phyloP scores from a whole-genome alignment of 2,888 invertebrate species.

The Amblyjoppa fuscipennis region DNA sequence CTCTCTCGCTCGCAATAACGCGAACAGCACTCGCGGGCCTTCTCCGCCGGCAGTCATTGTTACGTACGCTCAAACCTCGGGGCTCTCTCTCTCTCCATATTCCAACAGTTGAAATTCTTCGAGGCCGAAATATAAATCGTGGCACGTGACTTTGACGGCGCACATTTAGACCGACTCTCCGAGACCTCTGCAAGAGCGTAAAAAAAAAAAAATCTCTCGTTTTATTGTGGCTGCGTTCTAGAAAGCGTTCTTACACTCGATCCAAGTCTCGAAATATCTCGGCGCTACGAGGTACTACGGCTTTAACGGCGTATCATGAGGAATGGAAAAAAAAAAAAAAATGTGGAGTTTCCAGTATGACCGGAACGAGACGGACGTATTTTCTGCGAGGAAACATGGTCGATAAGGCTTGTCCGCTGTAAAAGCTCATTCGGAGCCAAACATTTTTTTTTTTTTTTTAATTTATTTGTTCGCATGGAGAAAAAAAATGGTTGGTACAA shows the following conservation, averaged over 20 bases:
- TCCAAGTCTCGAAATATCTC: conserved; percentile 15
- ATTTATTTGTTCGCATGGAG: too few relatives aligned
- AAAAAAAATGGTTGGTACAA: too few relatives aligned
- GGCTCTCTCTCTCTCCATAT: not conserved
- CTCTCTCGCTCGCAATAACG: conserved; percentile 45
- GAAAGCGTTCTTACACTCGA: conserved; percentile 5
- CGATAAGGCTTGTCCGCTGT: not conserved
- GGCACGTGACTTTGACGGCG: conserved; percentile 58
- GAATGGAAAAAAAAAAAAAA: not conserved
- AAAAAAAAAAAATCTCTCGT: conserved; percentile 9
- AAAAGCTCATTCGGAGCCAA: not conserved
- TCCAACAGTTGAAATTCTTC: conserved; percentile 52
- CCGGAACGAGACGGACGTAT: not conserved
- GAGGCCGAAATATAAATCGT: conserved; percentile 56
- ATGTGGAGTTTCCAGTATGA: not conserved
- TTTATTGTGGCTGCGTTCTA: conserved; percentile 16
- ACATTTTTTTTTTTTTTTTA: too few relatives aligned
- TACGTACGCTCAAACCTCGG: conserved; percentile 12
- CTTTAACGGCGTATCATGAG: not conserved
- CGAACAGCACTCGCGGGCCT: conserved; percentile 13
- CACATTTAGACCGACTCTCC: conserved; percentile 7
- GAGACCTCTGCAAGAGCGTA: conserved; percentile 12
- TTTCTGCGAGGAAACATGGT: not conserved
- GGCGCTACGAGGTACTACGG: not conserved
- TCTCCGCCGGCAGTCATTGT: conserved; percentile 35